Evolutionary conservation across 2,113 vertebrate genomes (phyloP), one percentile per base, ranked within the genome.

Genomic region (Protomyctophum bolini): DNA sequence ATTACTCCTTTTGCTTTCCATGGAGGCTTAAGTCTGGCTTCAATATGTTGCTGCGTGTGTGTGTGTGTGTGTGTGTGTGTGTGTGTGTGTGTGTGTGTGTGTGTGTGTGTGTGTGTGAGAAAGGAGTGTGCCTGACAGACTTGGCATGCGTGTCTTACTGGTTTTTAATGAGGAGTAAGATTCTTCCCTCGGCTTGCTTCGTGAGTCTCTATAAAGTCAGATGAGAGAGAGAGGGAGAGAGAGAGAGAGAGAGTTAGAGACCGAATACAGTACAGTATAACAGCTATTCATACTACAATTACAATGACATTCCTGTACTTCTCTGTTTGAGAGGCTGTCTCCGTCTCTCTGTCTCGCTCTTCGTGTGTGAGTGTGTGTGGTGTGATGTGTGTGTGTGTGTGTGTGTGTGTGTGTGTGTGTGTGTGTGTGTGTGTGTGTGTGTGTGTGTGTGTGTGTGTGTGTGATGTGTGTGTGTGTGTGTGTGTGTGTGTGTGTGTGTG

Each of bases 81-180:
- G 12, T 63, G 80, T 57, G 66, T 67, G 14, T 57, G 60, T 55
- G 2, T 61, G 46, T 50, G 63, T 68, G 70, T 54, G 3, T 46
- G n/a, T 3, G 1, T 58, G 60, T 29, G 52, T 10, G 12, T 73
- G 55, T 50, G 3, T 57, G 46, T 6, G 59, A 10, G 10, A 52
- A 60, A 47, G n/a, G 65, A 75, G 68, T 72, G 54, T 72, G 45
- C 64, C 63, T 74, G 70, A 59, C 65, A 79, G 50, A 54, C 65
- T 67, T 50, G 33, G 33, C 33, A 41, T 10, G 60, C 74, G 56
- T 15, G 63, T 66, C 63, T 63, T 49, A 33, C 70, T 3, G 8
- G 7, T 67, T 76, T 84, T 80, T 74, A 76, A 83, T 72, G 79
- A 86, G 69, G 61, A 63, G 72, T 52, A 59, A 61, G 58, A 70